Conservation (phyloP, 1,140 invertebrate species). For the Myzus persicae region DNA sequence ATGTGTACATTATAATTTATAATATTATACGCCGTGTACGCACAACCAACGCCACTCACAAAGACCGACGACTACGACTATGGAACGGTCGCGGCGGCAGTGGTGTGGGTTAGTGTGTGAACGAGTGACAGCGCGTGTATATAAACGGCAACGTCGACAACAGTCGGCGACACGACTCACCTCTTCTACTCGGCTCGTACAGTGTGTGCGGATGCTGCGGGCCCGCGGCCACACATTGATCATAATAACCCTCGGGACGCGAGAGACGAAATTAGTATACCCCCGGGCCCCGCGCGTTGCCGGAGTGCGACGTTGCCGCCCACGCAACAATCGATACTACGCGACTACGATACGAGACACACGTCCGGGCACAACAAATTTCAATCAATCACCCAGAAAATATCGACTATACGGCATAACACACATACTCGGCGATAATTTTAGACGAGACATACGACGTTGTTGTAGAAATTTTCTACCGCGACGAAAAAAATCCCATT, state of each 20-base stretch:
- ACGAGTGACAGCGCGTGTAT: slow-evolving; percentile 39
- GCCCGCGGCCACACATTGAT: slow-evolving; percentile 49
- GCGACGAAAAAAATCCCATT: background rate
- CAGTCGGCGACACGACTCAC: slow-evolving; percentile 45
- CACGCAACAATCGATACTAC: slow-evolving; percentile 53
- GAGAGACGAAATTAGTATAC: slow-evolving; percentile 42
- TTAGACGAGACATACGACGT: background rate
- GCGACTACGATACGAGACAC: background rate
- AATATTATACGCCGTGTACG: slow-evolving; percentile 22
- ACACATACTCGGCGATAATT: background rate
- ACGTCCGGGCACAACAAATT: background rate
- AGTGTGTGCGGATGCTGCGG: slow-evolving; percentile 30
- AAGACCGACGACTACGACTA: background rate
- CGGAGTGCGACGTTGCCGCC: slow-evolving; percentile 52
- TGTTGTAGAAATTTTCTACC: background rate
- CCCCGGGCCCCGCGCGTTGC: slow-evolving; percentile 51
- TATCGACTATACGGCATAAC: background rate
- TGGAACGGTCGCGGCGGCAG: background rate
- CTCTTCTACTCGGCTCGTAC: slow-evolving; percentile 15
- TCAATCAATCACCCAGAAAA: slow-evolving; percentile 28
- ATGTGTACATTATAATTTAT: slow-evolving; percentile 13
- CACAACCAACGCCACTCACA: slow-evolving; percentile 36
- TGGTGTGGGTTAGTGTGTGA: slow-evolving; percentile 58
- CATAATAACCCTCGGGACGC: slow-evolving; percentile 54
- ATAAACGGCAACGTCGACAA: slow-evolving; percentile 51